Evolutionary conservation across 2,888 invertebrate species (phyloP).

Genomic region (Drosophila mettleri): DNA sequence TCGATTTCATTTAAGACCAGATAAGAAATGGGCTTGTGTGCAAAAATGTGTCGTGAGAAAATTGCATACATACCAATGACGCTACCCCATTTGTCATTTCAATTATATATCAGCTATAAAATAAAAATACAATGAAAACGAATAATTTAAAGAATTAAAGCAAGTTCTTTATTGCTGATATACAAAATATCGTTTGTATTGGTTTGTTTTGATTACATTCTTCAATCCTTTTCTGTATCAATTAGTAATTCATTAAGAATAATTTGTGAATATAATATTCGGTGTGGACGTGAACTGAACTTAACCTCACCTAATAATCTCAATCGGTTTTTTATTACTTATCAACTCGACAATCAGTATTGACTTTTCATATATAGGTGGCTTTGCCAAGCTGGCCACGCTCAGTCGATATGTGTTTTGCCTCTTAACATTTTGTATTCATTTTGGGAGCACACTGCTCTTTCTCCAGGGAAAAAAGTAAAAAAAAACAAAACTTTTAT

Average conservation of each 20-base stretch:
- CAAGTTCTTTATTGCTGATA: too few relatives aligned
- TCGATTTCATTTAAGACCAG: background rate
- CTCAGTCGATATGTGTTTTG: background rate
- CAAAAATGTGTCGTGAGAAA: too few relatives aligned
- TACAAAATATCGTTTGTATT: too few relatives aligned
- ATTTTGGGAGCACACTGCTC: constrained; percentile 8
- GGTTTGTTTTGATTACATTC: too few relatives aligned
- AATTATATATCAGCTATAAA: too few relatives aligned
- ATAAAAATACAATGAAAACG: too few relatives aligned
- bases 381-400: background rate
- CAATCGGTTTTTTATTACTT: background rate
- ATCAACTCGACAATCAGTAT: constrained; percentile 21
- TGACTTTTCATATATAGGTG: background rate
- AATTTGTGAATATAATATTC: too few relatives aligned
- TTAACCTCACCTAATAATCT: background rate
- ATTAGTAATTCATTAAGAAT: too few relatives aligned
- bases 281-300: background rate
- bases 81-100: too few relatives aligned
- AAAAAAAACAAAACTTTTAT: constrained; percentile 11
- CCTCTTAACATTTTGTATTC: constrained; percentile 3
- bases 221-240: too few relatives aligned
- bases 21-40: background rate
- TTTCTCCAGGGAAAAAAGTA: constrained; percentile 1
- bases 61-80: too few relatives aligned
- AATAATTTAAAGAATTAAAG: too few relatives aligned